Percentiles rank a stretch among this genome's conserved stretches.
These are phyloP conservation scores for Rhynchonycteris naso DNA, from an alignment of 2,797 vertebrate species.

Conservation along the genomic window DNA sequence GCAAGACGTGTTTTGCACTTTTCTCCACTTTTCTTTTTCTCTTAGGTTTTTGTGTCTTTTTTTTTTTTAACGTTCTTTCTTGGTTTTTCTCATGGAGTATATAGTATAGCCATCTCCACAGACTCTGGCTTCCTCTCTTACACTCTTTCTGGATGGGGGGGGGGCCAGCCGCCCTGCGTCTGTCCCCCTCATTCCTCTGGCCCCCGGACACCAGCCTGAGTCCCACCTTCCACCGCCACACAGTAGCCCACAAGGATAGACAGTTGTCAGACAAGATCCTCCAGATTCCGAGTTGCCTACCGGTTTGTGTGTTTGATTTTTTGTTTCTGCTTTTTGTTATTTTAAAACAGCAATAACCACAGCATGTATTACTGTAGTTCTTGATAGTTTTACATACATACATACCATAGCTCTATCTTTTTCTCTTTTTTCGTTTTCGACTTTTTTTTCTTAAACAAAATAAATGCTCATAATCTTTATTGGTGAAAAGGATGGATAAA, in stretches of 20 bases:
- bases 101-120: constrained; percentile 66
- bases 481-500: constrained; percentile 85
- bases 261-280: constrained; percentile 85
- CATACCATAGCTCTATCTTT: constrained; percentile 85
- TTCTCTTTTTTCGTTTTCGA: constrained; percentile 79
- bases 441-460: constrained; percentile 83
- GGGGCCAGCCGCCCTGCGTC: neutral
- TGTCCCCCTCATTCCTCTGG: neutral
- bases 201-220: constrained; percentile 60
- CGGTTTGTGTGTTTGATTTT: constrained; percentile 84
- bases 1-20: constrained; percentile 87
- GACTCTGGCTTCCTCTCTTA: constrained; percentile 53
- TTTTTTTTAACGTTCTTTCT: constrained; percentile 52
- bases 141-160: constrained; percentile 8
- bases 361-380: constrained; percentile 89
- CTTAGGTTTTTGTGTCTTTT: constrained; percentile 73
- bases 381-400: constrained; percentile 88
- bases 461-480: constrained; percentile 91
- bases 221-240: constrained; percentile 60
- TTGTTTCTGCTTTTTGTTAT: neutral
- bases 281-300: constrained; percentile 91
- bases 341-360: constrained; percentile 89
- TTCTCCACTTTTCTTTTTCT: constrained; percentile 77
- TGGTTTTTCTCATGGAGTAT: constrained; percentile 80
- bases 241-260: constrained; percentile 81